phyloP scores from a whole-genome alignment of 2,888 invertebrate species.

The Nomada fucata region DNA sequence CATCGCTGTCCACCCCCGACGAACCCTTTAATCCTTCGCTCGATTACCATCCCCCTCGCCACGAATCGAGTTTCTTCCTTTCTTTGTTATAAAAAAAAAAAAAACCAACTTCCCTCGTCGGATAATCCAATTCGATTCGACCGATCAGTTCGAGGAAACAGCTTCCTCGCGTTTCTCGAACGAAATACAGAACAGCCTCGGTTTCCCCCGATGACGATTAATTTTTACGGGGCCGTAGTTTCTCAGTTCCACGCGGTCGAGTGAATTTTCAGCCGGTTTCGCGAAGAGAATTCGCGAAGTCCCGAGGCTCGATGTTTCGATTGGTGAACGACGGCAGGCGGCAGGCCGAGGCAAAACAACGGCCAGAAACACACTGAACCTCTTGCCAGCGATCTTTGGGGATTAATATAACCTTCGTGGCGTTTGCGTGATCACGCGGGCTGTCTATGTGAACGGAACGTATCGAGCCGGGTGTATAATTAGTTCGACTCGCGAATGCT shows the following conservation, averaged over 20 bases:
- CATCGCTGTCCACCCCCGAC: conserved; percentile 49
- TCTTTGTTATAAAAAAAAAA: background rate
- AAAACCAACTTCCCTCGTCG: too few species aligned
- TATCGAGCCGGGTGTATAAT: conserved; percentile 77
- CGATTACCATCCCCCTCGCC: background rate
- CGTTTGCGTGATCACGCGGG: conserved; percentile 67
- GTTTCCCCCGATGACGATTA: too few species aligned
- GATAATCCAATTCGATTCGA: too few species aligned
- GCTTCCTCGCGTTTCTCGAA: too few species aligned
- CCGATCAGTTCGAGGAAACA: too few species aligned
- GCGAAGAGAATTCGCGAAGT: too few species aligned
- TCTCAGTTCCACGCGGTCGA: too few species aligned
- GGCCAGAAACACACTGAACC: conserved; percentile 76
- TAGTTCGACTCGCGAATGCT: conserved; percentile 79
- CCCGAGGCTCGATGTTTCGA: background rate
- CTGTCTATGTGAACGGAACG: conserved; percentile 61
- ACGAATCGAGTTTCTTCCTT: background rate
- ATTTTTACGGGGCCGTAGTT: too few species aligned
- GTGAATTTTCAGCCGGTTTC: too few species aligned
- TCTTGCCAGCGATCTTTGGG: conserved; percentile 77
- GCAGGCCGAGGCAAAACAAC: conserved; percentile 58
- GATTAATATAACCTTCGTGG: conserved; percentile 82
- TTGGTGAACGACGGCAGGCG: conserved; percentile 15
- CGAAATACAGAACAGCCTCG: too few species aligned
- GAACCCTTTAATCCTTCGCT: background rate